These are phyloP conservation scores for Aphrophora alni DNA, from an alignment of 2,888 invertebrate species.

Conservation along the genomic window DNA sequence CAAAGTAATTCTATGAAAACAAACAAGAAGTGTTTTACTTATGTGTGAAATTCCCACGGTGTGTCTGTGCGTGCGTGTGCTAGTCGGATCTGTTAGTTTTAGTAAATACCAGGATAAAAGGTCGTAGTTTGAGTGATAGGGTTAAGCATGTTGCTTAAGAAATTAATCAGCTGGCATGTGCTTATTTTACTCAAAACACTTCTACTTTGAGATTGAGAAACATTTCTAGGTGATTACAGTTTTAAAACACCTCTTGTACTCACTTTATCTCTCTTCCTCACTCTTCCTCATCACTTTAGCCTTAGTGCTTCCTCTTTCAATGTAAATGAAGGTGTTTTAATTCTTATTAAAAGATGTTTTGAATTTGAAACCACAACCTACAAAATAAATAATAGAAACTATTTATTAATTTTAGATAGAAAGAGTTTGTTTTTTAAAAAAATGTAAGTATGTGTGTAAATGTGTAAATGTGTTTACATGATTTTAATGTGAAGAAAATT, in stretches of 20 bases:
- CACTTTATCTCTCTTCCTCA: not conserved
- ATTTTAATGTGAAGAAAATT: too few species aligned
- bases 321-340: too few species aligned
- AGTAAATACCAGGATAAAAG: not conserved
- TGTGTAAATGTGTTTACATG: too few species aligned
- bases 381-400: too few species aligned
- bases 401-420: too few species aligned
- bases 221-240: not conserved
- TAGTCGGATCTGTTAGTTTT: not conserved
- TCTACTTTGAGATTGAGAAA: not conserved
- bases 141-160: not conserved
- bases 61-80: too few species aligned
- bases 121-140: not conserved
- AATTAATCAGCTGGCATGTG: not conserved
- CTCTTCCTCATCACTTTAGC: too few species aligned
- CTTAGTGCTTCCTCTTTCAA: too few species aligned
- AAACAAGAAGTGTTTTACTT: not conserved
- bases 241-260: not conserved
- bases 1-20: not conserved
- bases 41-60: not conserved
- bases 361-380: too few species aligned
- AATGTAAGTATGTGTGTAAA: too few species aligned
- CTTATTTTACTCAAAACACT: not conserved
- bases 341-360: too few species aligned
- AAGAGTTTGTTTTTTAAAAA: too few species aligned